Percentiles rank a stretch among this genome's conserved stretches.
phyloP scores from a whole-genome alignment of 2,888 invertebrate genomes.

The Rhaphigaster nebulosa region DNA sequence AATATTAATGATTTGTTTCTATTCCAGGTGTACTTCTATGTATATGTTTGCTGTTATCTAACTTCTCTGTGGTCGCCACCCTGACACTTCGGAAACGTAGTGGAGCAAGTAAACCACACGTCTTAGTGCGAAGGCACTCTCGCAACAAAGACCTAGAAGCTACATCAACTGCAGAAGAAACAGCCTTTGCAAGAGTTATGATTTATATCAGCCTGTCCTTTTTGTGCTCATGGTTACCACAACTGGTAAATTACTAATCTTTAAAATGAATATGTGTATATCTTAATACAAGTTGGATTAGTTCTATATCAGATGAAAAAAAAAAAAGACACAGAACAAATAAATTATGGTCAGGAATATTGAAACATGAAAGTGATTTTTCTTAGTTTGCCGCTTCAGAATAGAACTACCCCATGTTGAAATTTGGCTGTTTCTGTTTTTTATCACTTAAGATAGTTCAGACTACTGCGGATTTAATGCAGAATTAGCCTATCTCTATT shows the following conservation, averaged over 20 bases:
- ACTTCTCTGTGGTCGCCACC: slow-evolving; percentile 84
- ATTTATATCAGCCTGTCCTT: slow-evolving; percentile 85
- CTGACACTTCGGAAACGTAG: slow-evolving; percentile 69
- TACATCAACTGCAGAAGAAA: slow-evolving; percentile 82
- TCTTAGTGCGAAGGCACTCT: slow-evolving; percentile 68
- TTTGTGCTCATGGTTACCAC: slow-evolving; percentile 89
- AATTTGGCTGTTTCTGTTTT: too few relatives aligned
- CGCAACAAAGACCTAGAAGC: slow-evolving; percentile 67
- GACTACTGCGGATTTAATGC: too few relatives aligned
- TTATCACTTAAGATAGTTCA: too few relatives aligned
- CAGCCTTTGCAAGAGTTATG: slow-evolving; percentile 89
- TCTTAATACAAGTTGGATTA: neutral
- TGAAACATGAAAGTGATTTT: too few relatives aligned
- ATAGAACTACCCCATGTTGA: too few relatives aligned
- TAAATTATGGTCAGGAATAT: too few relatives aligned
- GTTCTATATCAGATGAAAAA: neutral
- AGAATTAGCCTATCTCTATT: too few relatives aligned
- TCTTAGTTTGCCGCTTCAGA: too few relatives aligned
- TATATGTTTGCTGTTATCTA: slow-evolving; percentile 82
- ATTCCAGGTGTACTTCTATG: slow-evolving; percentile 59
- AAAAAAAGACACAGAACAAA: too few relatives aligned
- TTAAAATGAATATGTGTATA: neutral
- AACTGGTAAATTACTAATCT: slow-evolving; percentile 77
- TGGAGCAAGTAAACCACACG: slow-evolving; percentile 49
- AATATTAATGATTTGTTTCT: neutral